Evolutionary conservation across 2,797 vertebrate species (phyloP), one percentile per base, ranked within the genome.

Genomic region (Eulemur albifrons): DNA sequence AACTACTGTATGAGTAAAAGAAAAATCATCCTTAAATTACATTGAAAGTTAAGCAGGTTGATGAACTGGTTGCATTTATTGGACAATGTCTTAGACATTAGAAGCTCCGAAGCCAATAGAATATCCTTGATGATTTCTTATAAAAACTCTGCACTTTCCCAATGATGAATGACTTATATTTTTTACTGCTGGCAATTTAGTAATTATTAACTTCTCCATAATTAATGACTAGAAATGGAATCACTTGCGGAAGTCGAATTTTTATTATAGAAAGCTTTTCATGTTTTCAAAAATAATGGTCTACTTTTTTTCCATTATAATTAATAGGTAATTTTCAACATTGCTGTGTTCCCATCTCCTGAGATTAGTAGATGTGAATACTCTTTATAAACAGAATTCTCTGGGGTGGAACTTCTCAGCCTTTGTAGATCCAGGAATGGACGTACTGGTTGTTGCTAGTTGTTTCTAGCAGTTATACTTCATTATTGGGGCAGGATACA

Each of bases 141-240:
- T 72, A 48, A 80, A 81, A 80, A 35, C n/a, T 54, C n/a, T 76
- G 67, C 4, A 54, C 48, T 72, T 93, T 67, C 65, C 48, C 35
- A 35, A n/a, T 57, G 61, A 80, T 86, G 86, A 94, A 85, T 63
- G 79, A 52, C 86, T 90, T 81, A 50, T 81, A 45, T 57, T 88
- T 86, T 91, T 76, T 65, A 93, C 80, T 80, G n/a, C 30, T 84
- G 77, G 91, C n/a, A 79, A 75, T 82, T 76, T 92, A 92, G 72
- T 82, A 95, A 95, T 96, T 61, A 94, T 90, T 95, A 90, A 82
- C 81, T 79, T 65, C 50, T 57, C n/a, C 38, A 77, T 97, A 97
- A 97, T 96, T 97, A 96, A 91, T 89, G 76, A 93, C 59, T 84
- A 83, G 73, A 97, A 95, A 61, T 63, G 89, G 90, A 96, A 85